Evolutionary conservation across 2,797 vertebrate genomes (phyloP).

Genomic region (Rhinophrynus dorsalis): DNA sequence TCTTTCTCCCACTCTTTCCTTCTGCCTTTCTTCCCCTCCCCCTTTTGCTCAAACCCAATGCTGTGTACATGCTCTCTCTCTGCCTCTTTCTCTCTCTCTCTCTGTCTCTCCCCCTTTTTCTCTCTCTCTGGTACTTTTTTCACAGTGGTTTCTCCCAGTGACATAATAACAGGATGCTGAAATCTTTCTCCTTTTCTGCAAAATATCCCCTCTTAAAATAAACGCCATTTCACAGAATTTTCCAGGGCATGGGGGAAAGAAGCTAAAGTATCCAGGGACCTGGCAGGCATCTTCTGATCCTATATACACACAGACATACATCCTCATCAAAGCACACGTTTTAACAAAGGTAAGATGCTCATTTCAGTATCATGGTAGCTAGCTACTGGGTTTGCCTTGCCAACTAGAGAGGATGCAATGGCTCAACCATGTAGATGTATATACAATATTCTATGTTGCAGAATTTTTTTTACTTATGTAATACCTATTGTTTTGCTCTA

Average conservation of each 20-base stretch:
- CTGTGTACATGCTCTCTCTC: conserved; percentile 68
- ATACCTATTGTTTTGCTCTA: background rate
- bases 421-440: background rate
- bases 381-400: background rate
- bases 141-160: conserved; percentile 58
- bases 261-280: conserved; percentile 35
- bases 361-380: conserved; percentile 26
- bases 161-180: conserved; percentile 59
- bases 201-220: conserved; percentile 56
- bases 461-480: background rate
- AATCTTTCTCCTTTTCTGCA: conserved; percentile 55
- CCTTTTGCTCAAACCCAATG: conserved; percentile 50
- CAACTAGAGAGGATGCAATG: background rate
- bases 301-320: conserved; percentile 18
- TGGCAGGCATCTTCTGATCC: conserved; percentile 34
- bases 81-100: conserved; percentile 64
- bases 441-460: background rate
- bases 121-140: conserved; percentile 55
- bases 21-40: conserved; percentile 30
- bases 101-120: conserved; percentile 53
- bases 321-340: conserved; percentile 40
- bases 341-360: conserved; percentile 46
- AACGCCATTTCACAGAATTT: conserved; percentile 57
- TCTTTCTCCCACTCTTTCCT: conserved; percentile 3
- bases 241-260: conserved; percentile 49